A percentile compares a stretch with the other conserved stretches of the same genome.
Conservation (phyloP, 2,113 vertebrate genomes). For the Nasalis larvatus region DNA sequence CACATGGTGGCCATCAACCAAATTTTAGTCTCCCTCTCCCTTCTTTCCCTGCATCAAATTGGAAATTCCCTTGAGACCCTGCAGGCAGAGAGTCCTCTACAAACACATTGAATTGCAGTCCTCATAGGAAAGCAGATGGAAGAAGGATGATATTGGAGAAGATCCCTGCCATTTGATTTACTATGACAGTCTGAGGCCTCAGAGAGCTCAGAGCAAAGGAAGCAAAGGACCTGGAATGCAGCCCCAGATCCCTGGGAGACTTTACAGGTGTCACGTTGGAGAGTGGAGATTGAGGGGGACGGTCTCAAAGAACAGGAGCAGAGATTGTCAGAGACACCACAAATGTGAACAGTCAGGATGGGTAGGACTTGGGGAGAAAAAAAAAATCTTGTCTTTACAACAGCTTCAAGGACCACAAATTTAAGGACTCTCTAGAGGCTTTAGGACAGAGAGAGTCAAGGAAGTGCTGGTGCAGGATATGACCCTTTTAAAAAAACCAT, state of each 20-base stretch:
- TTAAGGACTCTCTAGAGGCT: background rate
- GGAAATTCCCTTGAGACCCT: no score
- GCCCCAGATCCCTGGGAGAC: background rate
- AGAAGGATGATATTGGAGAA: background rate
- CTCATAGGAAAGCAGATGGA: background rate
- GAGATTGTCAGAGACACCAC: background rate
- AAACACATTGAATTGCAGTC: accelerated
- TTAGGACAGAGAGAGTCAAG: background rate
- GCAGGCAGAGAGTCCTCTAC: no score
- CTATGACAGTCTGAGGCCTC: accelerated
- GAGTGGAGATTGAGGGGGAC: accelerated
- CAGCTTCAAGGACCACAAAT: background rate
- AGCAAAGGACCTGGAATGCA: background rate
- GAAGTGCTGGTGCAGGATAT: background rate
- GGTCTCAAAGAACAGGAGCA: background rate
- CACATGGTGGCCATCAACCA: no score
- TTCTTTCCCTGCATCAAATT: no score
- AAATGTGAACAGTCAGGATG: background rate
- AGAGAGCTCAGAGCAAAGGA: background rate
- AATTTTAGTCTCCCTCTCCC: no score
- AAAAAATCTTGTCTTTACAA: background rate
- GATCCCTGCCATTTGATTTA: no score
- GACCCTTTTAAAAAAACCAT: no score
- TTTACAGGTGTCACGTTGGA: background rate
- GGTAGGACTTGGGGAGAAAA: background rate